Base-by-base conservation (phyloP, 2,113 vertebrate species). In the Cyprinodon tularosa region DNA sequence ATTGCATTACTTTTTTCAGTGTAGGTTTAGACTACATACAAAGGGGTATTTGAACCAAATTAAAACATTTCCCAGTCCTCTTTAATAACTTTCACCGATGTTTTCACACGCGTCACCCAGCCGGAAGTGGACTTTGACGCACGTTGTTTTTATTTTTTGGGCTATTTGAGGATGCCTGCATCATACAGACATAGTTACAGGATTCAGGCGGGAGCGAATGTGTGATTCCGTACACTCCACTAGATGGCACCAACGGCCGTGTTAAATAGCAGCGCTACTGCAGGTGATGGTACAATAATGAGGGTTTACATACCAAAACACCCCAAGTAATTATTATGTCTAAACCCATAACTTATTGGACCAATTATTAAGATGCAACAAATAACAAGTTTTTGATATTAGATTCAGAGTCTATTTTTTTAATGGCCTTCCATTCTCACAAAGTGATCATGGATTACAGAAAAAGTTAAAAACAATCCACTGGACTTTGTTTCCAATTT, bases 101-200 rank as follows among this genome's bases (percentile, higher is more conserved):
- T 71, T 87, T 77, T 71, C 13, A 40, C 3, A 65, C 11, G 76
- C 79, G 62, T 84, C 79, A 86, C 5, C 12, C 11, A 76, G 61
- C 83, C 74, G 82, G 84, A 88, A 72, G 22, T 69, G 74, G 64
- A 83, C 82, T 84, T 88, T 89, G 82, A 88, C 89, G 82, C 85
- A 86, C 70, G 2, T 62, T 70, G 80, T 6, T 83, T 65, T 38
- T 53, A 6, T 37, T 72, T 64, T 45, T 48, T 74, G 72, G 40
- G 66, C 73, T 85, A 74, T 82, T 81, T 75, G 57, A 80, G 78
- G 69, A 77, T 7, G 77, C 22, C 78, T 77, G 76, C 86, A 57
- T 22, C 20, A 37, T 39, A 39, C 12, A 61, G 63, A 48, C 40
- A 69, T 70, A 60, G 13, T 42, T 38, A 36, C 15, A 15, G 0